Evolutionary conservation across 2,888 invertebrate genomes (phyloP), one percentile per base, ranked within the genome.

Genomic region (Hylaea fasciaria): DNA sequence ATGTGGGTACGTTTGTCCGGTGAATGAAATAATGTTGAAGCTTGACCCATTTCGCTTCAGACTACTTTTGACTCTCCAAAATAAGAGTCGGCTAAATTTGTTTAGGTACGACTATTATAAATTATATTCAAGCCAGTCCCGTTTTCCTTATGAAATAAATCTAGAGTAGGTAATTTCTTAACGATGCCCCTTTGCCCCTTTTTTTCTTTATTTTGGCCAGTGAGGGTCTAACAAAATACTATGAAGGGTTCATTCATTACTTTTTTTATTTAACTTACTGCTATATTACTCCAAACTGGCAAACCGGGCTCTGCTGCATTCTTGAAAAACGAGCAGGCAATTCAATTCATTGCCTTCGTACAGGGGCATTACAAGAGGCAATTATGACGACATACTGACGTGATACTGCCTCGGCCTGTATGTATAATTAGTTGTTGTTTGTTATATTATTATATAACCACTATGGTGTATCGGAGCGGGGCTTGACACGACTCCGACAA

Each of bases 301-400:
- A 74, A 79, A 72, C 75, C 68, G 76, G 76, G 78, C 76, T 76
- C 71, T 65, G 65, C 66, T 70, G 70, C 64, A 69, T 71, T 75
- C 68, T 75, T 69, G 74, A 75, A 76, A 70, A 71, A 71, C 70
- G 74, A 78, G 56, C 51, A 61, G 47, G 81, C 80, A 64, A 64
- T 81, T 80, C 81, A 81, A 83, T 78, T 71, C 70, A 72, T 66
- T 72, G 69, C 67, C 74, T 70, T 72, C 70, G 65, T 70, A 73
- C 69, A 47, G 28, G 13, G 47, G 41, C 56, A 39, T 43, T 46
- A 79, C 71, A 75, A 85, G 82, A 78, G 83, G 81, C 84, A 87
- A 90, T 89, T 86, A 87, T 81, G 74, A 74, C 76, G 79, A 77
- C 81, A 78, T 84, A 86, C 86, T 84, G 86, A 83, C 76, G 79